Conservation (phyloP, 2,113 vertebrate genomes). For the Barbus barbus region DNA sequence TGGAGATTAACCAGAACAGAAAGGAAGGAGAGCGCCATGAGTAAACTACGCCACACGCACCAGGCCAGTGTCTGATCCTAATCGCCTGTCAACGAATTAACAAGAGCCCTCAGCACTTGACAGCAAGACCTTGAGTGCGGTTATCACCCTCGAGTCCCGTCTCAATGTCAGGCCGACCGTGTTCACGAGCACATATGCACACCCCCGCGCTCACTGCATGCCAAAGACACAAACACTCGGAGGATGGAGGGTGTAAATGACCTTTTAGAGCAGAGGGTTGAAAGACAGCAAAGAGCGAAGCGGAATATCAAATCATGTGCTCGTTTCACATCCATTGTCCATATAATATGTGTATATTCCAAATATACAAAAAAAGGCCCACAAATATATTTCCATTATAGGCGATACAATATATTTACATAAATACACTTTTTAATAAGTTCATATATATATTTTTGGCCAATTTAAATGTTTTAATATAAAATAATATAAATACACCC, state of each 20-base stretch:
- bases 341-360: neutral
- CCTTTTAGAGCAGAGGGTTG: constrained; percentile 32
- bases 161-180: constrained; percentile 25
- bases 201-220: neutral
- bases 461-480: neutral
- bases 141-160: constrained; percentile 34
- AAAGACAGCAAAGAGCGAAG: constrained; percentile 32
- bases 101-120: constrained; percentile 42
- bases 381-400: neutral
- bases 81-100: constrained; percentile 41
- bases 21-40: neutral
- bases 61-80: constrained; percentile 43
- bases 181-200: constrained; percentile 18
- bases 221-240: constrained; percentile 36
- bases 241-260: constrained; percentile 48
- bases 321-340: neutral
- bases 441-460: neutral
- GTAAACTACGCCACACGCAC: constrained; percentile 14
- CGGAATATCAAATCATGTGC: constrained; percentile 35
- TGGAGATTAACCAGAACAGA: constrained; percentile 27
- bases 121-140: constrained; percentile 47
- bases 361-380: neutral
- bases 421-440: neutral
- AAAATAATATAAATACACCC: neutral
- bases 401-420: neutral